Evolutionary conservation across 2,797 vertebrate species (phyloP), one percentile per base, ranked within the genome.

Genomic region (Sebastes steindachneri): DNA sequence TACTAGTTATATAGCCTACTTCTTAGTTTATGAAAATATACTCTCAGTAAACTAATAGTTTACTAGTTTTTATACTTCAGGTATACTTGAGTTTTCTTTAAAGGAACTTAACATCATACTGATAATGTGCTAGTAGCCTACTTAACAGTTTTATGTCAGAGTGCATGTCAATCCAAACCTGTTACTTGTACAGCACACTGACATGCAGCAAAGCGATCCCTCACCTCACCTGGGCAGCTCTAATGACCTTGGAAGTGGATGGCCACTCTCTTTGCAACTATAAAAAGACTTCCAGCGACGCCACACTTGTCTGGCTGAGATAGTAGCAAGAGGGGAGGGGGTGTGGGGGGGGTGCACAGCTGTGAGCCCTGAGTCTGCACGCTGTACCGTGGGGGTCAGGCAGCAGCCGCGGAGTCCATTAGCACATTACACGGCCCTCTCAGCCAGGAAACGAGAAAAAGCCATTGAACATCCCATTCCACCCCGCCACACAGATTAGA

Each of bases 371-470:
- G 73, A 72, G 62, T 80, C 73, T 37, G 45, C 76, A 75, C 14
- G 58, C 82, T 82, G 71, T 78, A 75, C 77, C 76, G 21, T 65
- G 73, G 88, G 85, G 91, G 88, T 93, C 89, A 90, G 76, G 71
- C 89, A 80, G 88, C 78, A 85, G 91, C 86, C 65, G 29, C 74
- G 60, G 87, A 92, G 86, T 91, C 95, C 94, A 96, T 96, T 95
- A 95, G 92, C 89, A 90, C 93, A 90, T 93, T 92, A 92, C 90
- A 90, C 55, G 75, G 68, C 80, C 73, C 92, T 91, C 86, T 90
- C 84, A 75, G 88, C 83, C 80, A 85, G 85, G 64, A 90, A 84
- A 94, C 78, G 62, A 87, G 85, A 86, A 91, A 92, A 93, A 84
- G 81, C 89, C 87, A 92, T 90, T 73, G 88, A 88, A 87, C 81